These are phyloP conservation scores for Caenorhabditis sp. DNA, from an alignment of 2,888 invertebrate genomes.

Conservation along the genomic window DNA sequence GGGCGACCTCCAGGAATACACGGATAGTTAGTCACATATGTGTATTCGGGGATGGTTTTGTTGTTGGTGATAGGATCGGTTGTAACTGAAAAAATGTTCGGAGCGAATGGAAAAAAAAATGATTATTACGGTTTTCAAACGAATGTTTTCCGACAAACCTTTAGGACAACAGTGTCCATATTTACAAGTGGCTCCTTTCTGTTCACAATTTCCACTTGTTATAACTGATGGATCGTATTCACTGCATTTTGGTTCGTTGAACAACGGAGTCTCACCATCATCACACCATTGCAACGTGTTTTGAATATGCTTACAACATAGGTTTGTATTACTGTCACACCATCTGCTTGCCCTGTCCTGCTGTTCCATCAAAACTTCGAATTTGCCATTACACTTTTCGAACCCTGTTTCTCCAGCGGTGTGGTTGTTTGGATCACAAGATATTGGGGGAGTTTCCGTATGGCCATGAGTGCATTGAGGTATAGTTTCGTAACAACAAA, in stretches of 20 bases:
- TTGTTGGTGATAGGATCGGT: not conserved
- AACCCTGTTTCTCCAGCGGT: no score
- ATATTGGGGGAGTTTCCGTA: no score
- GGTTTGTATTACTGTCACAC: not conserved
- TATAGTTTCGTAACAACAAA: no score
- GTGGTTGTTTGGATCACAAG: no score
- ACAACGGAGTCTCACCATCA: not conserved
- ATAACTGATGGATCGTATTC: slow-evolving; percentile 78
- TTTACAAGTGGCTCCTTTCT: not conserved
- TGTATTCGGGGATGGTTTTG: not conserved
- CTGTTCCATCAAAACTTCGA: no score
- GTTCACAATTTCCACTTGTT: slow-evolving; percentile 72
- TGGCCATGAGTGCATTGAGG: no score
- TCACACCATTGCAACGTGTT: not conserved
- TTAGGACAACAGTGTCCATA: not conserved
- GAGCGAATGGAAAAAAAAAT: not conserved
- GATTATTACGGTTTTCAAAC: not conserved
- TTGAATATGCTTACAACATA: not conserved
- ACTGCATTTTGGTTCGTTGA: slow-evolving; percentile 79
- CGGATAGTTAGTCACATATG: not conserved
- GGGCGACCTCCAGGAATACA: not conserved
- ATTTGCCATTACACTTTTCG: no score
- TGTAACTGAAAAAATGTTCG: not conserved
- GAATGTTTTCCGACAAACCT: not conserved
- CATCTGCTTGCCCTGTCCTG: not conserved